Conservation (phyloP, 2,797 vertebrate genomes). For the Myiotriccus ornatus region DNA sequence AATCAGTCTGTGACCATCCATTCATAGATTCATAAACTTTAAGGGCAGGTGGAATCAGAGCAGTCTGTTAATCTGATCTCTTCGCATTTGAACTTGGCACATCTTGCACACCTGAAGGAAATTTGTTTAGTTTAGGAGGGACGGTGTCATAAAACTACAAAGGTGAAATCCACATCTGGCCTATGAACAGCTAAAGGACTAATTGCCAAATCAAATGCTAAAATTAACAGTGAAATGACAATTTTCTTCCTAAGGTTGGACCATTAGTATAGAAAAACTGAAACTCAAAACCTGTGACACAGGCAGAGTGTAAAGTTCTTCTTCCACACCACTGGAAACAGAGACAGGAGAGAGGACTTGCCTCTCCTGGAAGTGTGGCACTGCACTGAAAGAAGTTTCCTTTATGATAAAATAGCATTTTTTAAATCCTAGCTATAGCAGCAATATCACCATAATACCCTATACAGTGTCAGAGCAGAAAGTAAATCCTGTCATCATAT, state of each 20-base stretch:
- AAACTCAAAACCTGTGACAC: neutral
- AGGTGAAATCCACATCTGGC: neutral
- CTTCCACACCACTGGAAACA: neutral
- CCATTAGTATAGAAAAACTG: neutral
- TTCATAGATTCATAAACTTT: neutral
- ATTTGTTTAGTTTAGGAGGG: neutral
- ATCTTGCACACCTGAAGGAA: neutral
- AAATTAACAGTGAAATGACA: neutral
- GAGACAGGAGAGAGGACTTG: neutral
- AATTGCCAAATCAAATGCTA: neutral
- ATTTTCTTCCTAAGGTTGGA: neutral
- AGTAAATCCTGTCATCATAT: neutral
- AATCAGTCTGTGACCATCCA: neutral
- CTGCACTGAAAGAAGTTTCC: neutral
- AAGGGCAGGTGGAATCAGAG: neutral
- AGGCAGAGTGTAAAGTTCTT: neutral
- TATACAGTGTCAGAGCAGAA: neutral
- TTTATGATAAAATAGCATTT: neutral
- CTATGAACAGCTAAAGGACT: neutral
- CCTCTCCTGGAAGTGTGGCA: neutral
- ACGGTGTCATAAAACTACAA: neutral
- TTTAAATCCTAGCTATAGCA: neutral
- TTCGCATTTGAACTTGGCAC: neutral
- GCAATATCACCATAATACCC: neutral
- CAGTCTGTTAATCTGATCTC: neutral